Conservation (phyloP, 2,797 vertebrate species). For the Galago senegalensis region DNA sequence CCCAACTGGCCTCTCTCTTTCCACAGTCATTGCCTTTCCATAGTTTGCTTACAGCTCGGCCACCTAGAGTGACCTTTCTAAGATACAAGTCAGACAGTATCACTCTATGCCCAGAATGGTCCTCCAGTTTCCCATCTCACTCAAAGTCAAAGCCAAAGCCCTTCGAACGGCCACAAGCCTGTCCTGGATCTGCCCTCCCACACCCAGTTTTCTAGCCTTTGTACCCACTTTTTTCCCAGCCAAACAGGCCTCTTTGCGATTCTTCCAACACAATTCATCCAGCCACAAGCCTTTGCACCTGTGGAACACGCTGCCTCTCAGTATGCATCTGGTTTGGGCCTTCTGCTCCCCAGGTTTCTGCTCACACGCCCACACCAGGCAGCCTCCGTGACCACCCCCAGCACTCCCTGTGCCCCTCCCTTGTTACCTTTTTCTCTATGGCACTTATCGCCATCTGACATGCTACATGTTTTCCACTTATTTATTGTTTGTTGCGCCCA, state of each 20-base stretch:
- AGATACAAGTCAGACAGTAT: not conserved
- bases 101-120: not conserved
- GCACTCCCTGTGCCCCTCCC: not conserved
- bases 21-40: not conserved
- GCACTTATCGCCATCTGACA: not conserved
- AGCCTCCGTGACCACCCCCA: not conserved
- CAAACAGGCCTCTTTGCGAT: not conserved
- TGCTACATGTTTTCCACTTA: not conserved
- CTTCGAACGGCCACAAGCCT: not conserved
- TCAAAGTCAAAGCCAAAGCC: not conserved
- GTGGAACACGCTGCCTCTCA: not conserved
- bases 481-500: slow-evolving; percentile 23
- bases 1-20: not conserved
- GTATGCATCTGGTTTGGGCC: not conserved
- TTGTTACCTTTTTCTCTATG: not conserved
- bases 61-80: not conserved
- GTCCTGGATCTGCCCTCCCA: not conserved
- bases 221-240: not conserved
- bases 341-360: not conserved
- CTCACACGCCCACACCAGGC: not conserved
- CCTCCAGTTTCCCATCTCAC: not conserved
- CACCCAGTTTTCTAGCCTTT: not conserved
- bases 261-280: not conserved
- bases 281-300: not conserved
- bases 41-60: not conserved